Percentiles rank a stretch among this genome's conserved stretches.
phyloP scores from a whole-genome alignment of 2,113 vertebrate genomes.

The Cebidichthys violaceus region DNA sequence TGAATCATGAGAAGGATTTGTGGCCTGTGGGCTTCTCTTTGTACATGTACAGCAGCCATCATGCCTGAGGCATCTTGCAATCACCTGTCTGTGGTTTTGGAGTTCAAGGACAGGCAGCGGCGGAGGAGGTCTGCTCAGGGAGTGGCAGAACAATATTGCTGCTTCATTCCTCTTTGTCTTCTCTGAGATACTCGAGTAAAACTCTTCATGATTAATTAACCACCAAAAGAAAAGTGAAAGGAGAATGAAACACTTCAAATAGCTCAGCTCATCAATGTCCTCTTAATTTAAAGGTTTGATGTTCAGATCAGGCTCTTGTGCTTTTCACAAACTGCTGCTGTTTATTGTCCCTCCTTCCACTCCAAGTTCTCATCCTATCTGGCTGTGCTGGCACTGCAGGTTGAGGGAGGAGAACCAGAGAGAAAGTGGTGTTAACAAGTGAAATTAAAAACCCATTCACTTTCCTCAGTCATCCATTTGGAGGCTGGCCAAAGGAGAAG shows the following conservation, averaged over 20 bases:
- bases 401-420: constrained; percentile 42
- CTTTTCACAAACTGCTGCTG: constrained; percentile 34
- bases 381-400: constrained; percentile 37
- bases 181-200: constrained; percentile 33
- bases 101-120: constrained; percentile 10
- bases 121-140: constrained; percentile 26
- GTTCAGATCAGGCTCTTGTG: constrained; percentile 35
- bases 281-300: constrained; percentile 54
- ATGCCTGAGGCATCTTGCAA: constrained; percentile 25
- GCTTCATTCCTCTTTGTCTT: constrained; percentile 21
- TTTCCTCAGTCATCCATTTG: constrained; percentile 68
- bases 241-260: constrained; percentile 34
- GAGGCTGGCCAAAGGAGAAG: constrained; percentile 66
- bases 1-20: constrained; percentile 1
- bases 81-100: constrained; percentile 34
- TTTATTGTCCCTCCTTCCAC: constrained; percentile 37
- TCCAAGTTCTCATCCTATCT: constrained; percentile 29
- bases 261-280: constrained; percentile 41
- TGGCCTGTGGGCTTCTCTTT: constrained; percentile 9
- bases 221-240: constrained; percentile 27
- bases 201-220: constrained; percentile 57
- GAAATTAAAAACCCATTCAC: constrained; percentile 79
- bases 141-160: constrained; percentile 18
- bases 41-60: constrained; percentile 15
- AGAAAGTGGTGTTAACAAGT: constrained; percentile 67